Percentiles rank a stretch among this genome's conserved stretches.
phyloP scores from a whole-genome alignment of 1,140 invertebrate genomes.

The Venturia canescens region DNA sequence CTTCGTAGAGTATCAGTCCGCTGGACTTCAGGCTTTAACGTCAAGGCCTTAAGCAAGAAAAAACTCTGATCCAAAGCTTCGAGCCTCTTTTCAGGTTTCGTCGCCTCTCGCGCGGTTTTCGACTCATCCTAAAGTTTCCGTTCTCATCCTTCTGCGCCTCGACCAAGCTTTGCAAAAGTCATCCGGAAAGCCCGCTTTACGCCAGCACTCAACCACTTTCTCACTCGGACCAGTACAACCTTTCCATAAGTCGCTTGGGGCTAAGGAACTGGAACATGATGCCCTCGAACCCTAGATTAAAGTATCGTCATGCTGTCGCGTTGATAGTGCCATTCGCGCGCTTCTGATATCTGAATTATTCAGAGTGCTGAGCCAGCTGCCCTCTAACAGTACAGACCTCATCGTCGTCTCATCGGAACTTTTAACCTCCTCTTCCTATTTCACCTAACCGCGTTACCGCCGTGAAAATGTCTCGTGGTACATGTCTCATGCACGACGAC shows the following conservation, averaged over 20 bases:
- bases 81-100: conserved; percentile 50
- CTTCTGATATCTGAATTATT: conserved; percentile 73
- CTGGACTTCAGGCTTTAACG: conserved; percentile 37
- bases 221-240: conserved; percentile 49
- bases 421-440: conserved; percentile 53
- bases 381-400: conserved; percentile 36
- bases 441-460: conserved; percentile 30
- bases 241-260: conserved; percentile 17
- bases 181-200: conserved; percentile 60
- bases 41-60: conserved; percentile 22
- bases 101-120: conserved; percentile 43
- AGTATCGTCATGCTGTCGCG: conserved; percentile 66
- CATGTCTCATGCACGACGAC: not conserved
- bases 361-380: conserved; percentile 56
- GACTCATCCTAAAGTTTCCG: conserved; percentile 1
- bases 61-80: conserved; percentile 28
- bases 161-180: conserved; percentile 64
- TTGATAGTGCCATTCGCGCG: not conserved
- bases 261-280: conserved; percentile 41
- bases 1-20: not conserved
- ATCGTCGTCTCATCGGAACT: conserved; percentile 62
- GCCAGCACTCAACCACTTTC: not conserved
- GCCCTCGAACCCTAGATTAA: conserved; percentile 67
- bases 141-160: conserved; percentile 49
- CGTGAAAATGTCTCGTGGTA: conserved; percentile 39